Conservation (phyloP, 2,797 vertebrate species). For the Tenualosa ilisha region DNA sequence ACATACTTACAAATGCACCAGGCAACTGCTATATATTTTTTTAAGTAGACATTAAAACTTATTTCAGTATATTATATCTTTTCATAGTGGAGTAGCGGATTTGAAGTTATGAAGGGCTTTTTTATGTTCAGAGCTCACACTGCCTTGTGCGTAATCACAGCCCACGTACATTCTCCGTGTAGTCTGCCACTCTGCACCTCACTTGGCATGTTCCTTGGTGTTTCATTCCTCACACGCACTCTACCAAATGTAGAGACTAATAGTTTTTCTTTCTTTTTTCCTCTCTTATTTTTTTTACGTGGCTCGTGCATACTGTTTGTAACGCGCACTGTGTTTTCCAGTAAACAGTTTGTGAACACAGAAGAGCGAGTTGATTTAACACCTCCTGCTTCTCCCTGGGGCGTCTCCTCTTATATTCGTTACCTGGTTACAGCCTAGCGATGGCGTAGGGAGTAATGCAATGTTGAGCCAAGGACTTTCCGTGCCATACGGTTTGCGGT, state of each 20-base stretch:
- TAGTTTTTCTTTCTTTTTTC: too few relatives aligned
- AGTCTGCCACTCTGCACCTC: neutral
- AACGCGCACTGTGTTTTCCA: neutral
- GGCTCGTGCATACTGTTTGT: neutral
- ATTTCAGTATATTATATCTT: too few relatives aligned
- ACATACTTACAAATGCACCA: too few relatives aligned
- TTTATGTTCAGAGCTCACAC: neutral
- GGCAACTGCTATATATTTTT: too few relatives aligned
- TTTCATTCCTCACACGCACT: neutral
- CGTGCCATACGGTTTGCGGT: constrained; percentile 35
- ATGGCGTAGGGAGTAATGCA: constrained; percentile 55
- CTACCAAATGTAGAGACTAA: neutral
- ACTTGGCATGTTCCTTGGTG: neutral
- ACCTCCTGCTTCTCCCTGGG: constrained; percentile 63
- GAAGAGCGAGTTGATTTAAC: constrained; percentile 55
- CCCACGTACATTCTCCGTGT: neutral
- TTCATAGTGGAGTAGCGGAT: neutral
- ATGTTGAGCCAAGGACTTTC: constrained; percentile 47
- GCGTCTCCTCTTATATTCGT: constrained; percentile 63
- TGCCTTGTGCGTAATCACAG: constrained; percentile 7
- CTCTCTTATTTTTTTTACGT: too few relatives aligned
- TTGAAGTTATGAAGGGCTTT: neutral
- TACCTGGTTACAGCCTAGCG: constrained; percentile 75
- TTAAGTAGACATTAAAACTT: too few relatives aligned
- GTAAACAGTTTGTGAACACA: constrained; percentile 1